Conservation (phyloP, 2,113 vertebrate genomes). For the Laterallus jamaicensis region DNA sequence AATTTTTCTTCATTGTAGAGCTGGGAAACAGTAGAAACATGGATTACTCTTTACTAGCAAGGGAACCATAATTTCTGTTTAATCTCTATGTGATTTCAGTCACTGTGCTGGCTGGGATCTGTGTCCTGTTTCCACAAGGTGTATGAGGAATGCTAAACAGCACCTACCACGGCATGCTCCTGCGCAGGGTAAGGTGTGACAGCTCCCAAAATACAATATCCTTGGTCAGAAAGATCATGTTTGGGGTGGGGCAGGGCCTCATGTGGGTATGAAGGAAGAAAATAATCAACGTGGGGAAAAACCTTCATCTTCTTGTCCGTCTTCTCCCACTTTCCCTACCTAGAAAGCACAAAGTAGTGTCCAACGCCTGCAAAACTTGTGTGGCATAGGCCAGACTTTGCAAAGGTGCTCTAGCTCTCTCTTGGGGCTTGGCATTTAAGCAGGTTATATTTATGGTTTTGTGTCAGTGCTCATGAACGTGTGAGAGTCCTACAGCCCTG, state of each 20-base stretch:
- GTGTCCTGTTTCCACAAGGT: not conserved
- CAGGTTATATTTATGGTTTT: not conserved
- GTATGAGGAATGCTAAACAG: not conserved
- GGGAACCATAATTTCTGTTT: not conserved
- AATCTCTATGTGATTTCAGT: not conserved
- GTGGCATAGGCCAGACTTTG: not conserved
- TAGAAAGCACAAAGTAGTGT: not conserved
- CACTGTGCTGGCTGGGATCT: not conserved
- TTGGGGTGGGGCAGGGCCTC: fast-evolving
- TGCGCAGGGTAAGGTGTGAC: not conserved
- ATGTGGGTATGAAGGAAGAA: not conserved
- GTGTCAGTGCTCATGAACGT: not conserved
- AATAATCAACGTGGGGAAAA: not conserved
- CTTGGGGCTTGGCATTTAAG: not conserved
- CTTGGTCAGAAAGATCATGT: not conserved
- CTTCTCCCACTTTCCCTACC: not conserved
- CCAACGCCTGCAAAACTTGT: not conserved
- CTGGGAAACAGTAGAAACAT: not conserved
- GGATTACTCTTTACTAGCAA: not conserved
- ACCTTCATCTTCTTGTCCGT: not conserved
- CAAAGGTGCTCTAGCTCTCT: not conserved
- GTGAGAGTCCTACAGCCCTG: not conserved
- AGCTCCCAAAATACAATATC: not conserved
- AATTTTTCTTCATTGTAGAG: not conserved
- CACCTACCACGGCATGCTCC: not conserved